Conservation (phyloP, 2,797 vertebrate species). For the Anabacerthia variegaticeps region DNA sequence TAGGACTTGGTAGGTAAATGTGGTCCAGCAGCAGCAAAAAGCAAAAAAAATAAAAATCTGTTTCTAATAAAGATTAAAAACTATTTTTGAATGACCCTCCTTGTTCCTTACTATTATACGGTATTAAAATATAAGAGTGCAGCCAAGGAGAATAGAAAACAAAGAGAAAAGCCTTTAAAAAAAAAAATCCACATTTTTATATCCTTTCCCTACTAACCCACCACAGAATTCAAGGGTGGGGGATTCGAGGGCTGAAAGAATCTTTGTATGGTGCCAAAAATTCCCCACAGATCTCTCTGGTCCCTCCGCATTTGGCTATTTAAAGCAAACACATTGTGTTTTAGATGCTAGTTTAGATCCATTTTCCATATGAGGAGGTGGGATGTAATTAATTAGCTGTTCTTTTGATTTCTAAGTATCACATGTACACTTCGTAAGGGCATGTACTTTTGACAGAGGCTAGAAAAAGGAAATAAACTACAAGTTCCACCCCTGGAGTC, state of each 20-base stretch:
- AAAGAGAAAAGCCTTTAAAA: conserved; percentile 53
- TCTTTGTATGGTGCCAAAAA: conserved; percentile 57
- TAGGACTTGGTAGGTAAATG: conserved; percentile 51
- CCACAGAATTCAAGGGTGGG: conserved; percentile 67
- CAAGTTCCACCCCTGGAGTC: not conserved
- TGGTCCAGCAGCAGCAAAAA: conserved; percentile 40
- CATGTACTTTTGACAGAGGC: conserved; percentile 44
- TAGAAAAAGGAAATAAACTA: conserved; percentile 41
- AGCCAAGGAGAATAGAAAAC: conserved; percentile 73
- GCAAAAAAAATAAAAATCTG: conserved; percentile 19
- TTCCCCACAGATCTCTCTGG: conserved; percentile 57
- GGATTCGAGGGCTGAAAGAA: conserved; percentile 56
- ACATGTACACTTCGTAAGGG: conserved; percentile 17
- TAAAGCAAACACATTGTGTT: conserved; percentile 66
- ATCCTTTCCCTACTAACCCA: conserved; percentile 64
- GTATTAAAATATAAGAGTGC: conserved; percentile 62
- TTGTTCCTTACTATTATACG: conserved; percentile 66
- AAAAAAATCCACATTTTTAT: conserved; percentile 67
- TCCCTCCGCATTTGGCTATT: conserved; percentile 44
- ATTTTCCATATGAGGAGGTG: conserved; percentile 63
- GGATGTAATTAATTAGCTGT: conserved; percentile 65
- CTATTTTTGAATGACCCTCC: conserved; percentile 69
- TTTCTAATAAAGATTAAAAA: conserved; percentile 73
- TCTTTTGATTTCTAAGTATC: conserved; percentile 62
- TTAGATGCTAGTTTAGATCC: conserved; percentile 42